A percentile compares a stretch with the other conserved stretches of the same genome.
Evolutionary conservation across 1,140 invertebrate genomes (phyloP).

Genomic region (Bicyclus anynana): DNA sequence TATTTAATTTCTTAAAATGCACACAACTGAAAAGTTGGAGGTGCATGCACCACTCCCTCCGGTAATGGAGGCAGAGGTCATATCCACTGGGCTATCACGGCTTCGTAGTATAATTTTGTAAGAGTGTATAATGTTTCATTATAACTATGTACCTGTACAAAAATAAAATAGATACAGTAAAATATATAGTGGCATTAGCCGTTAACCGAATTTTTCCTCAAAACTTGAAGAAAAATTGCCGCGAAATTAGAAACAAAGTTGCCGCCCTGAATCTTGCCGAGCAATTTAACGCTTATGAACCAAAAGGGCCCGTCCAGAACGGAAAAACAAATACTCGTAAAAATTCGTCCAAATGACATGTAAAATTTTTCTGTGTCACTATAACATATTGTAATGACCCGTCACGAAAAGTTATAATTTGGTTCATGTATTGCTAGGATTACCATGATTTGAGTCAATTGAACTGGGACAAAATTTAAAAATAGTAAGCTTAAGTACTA

Average conservation of each 20-base stretch:
- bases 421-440: conserved; percentile 59
- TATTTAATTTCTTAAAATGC: no score
- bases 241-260: conserved; percentile 13
- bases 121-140: no score
- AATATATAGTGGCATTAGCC: no score
- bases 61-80: no score
- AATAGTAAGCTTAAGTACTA: no score
- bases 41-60: no score
- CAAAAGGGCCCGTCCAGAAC: conserved; percentile 56
- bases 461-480: neutral
- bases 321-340: conserved; percentile 70
- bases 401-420: conserved; percentile 68
- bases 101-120: no score
- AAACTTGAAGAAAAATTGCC: neutral
- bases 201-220: no score
- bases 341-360: conserved; percentile 70
- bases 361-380: conserved; percentile 74
- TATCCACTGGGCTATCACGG: no score
- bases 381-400: conserved; percentile 74
- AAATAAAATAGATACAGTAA: no score
- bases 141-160: no score
- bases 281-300: conserved; percentile 46
- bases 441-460: conserved; percentile 25
- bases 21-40: no score
- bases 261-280: conserved; percentile 24